A percentile compares a stretch with the other conserved stretches of the same genome.
phyloP scores from a whole-genome alignment of 2,888 invertebrate genomes.

The Pyrrhosoma nymphula region DNA sequence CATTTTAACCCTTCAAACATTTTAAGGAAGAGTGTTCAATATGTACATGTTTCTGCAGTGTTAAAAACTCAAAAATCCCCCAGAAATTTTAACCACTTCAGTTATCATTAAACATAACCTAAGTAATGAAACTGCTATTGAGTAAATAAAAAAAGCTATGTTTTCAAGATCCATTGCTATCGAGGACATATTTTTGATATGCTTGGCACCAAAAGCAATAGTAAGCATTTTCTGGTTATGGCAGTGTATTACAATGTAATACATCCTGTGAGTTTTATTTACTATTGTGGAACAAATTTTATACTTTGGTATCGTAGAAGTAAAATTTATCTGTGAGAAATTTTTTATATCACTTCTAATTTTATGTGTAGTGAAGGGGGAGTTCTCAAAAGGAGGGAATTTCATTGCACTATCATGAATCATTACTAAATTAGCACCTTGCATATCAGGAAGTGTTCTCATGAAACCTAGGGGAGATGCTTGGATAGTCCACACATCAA shows the following conservation, averaged over 20 bases:
- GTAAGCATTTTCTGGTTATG: neutral
- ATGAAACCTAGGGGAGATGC: neutral
- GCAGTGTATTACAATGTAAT: neutral
- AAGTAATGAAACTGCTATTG: neutral
- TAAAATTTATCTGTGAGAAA: too few relatives aligned
- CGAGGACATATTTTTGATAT: neutral
- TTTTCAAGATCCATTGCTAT: constrained; percentile 29
- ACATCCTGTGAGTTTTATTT: neutral
- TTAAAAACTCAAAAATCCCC: neutral
- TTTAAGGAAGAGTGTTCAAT: neutral
- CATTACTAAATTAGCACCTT: neutral
- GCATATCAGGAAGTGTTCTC: neutral
- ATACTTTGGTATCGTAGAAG: too few relatives aligned
- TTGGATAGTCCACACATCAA: neutral
- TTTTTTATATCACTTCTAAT: too few relatives aligned
- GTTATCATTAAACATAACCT: neutral
- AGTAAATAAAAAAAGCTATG: neutral
- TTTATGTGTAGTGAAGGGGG: too few relatives aligned
- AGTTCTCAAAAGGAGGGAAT: too few relatives aligned
- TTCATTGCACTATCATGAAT: neutral
- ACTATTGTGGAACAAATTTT: too few relatives aligned
- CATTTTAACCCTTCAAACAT: constrained; percentile 37
- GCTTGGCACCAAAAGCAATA: neutral
- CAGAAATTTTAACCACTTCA: constrained; percentile 44
- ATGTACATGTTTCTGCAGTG: neutral